These are phyloP conservation scores for Octopus bimaculoides DNA, from an alignment of 1,140 invertebrate species.

Conservation along the genomic window DNA sequence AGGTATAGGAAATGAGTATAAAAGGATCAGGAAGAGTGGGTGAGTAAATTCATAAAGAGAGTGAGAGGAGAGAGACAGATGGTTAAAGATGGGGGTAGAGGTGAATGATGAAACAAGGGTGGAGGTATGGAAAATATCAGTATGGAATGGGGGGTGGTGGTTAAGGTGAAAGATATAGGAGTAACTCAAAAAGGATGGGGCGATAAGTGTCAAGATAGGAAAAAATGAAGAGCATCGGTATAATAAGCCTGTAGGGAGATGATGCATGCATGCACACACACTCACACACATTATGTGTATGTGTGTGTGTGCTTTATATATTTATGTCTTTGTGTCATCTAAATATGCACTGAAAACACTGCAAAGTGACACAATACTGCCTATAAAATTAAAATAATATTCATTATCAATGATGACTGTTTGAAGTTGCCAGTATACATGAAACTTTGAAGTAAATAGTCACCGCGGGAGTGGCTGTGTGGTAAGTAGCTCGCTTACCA, in stretches of 20 bases:
- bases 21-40: neutral
- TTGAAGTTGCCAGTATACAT: too few relatives aligned
- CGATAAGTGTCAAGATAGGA: neutral
- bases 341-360: too few relatives aligned
- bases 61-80: neutral
- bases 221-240: neutral
- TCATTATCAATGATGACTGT: too few relatives aligned
- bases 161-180: neutral
- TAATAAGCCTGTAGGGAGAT: neutral
- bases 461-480: too few relatives aligned
- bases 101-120: neutral
- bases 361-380: too few relatives aligned
- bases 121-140: neutral
- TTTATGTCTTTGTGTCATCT: too few relatives aligned
- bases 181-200: neutral
- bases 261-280: too few relatives aligned
- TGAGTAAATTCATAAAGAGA: neutral
- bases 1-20: neutral
- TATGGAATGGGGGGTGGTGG: neutral
- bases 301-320: too few relatives aligned
- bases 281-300: too few relatives aligned
- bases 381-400: too few relatives aligned
- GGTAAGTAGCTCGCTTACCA: too few relatives aligned
- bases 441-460: too few relatives aligned
- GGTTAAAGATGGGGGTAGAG: neutral